Conservation (phyloP, 2,888 invertebrate genomes). For the Polydrusus cervinus region DNA sequence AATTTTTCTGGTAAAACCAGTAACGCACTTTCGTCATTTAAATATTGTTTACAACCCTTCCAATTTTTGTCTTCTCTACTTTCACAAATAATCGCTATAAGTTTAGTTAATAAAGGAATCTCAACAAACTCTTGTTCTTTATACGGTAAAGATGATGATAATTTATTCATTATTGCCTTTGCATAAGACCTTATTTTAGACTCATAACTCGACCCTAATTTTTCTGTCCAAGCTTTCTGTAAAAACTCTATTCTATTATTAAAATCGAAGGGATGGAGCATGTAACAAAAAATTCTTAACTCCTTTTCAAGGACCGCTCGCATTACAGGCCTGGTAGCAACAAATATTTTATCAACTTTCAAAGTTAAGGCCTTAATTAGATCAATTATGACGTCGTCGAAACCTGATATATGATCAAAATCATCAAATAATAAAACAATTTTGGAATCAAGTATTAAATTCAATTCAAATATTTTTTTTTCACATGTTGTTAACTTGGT, state of each 20-base stretch:
- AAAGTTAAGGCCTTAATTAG: not conserved
- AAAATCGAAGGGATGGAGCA: not conserved
- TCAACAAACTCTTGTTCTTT: not conserved
- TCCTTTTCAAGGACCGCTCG: slow-evolving; percentile 6
- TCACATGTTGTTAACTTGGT: not conserved
- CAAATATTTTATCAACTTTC: slow-evolving; percentile 5
- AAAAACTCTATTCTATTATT: not conserved
- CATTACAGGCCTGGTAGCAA: slow-evolving; percentile 12
- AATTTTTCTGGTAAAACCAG: not conserved
- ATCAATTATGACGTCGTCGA: slow-evolving; percentile 7
- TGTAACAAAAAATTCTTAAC: slow-evolving; percentile 17
- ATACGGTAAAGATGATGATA: not conserved
- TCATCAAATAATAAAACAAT: slow-evolving; percentile 19
- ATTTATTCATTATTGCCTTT: slow-evolving; percentile 2
- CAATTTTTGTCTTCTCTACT: slow-evolving; percentile 6
- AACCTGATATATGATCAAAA: slow-evolving; percentile 17
- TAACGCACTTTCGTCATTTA: not conserved
- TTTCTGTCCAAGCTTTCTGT: not conserved
- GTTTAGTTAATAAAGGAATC: slow-evolving; percentile 13
- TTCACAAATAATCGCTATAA: slow-evolving; percentile 3
- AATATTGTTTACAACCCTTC: slow-evolving; percentile 21
- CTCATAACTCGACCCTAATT: not conserved
- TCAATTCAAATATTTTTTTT: not conserved
- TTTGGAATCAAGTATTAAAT: not conserved
- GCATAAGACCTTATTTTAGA: slow-evolving; percentile 1